These are phyloP conservation scores for Cylas formicarius DNA, from an alignment of 1,140 invertebrate genomes.

Conservation along the genomic window DNA sequence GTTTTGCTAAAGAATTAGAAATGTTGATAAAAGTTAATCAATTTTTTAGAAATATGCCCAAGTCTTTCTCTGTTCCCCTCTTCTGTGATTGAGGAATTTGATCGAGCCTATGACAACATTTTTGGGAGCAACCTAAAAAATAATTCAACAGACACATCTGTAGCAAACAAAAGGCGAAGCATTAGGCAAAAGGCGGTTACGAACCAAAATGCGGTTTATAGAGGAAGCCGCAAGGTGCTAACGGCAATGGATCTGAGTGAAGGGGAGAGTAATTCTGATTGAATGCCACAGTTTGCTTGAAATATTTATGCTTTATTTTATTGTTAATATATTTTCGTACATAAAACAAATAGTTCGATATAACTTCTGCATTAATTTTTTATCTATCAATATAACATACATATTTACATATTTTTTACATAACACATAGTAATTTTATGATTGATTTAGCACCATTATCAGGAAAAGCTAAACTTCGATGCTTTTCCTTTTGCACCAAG, in stretches of 20 bases:
- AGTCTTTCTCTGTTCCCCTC: slow-evolving; percentile 7
- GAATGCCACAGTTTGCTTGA: too few species aligned
- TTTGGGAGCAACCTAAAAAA: not conserved
- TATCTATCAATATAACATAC: too few species aligned
- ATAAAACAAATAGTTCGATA: too few species aligned
- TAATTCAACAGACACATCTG: not conserved
- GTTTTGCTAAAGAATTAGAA: too few species aligned
- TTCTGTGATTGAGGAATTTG: slow-evolving; percentile 8
- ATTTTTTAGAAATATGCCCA: slow-evolving; percentile 12
- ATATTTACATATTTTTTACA: too few species aligned
- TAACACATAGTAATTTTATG: too few species aligned
- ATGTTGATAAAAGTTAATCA: not conserved
- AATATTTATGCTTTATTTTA: too few species aligned
- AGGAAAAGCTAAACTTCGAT: too few species aligned
- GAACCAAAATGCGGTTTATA: slow-evolving; percentile 18
- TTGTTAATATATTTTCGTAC: too few species aligned
- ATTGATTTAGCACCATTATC: too few species aligned
- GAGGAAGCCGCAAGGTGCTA: slow-evolving; percentile 8
- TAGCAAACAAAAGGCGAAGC: not conserved
- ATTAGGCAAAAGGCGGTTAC: slow-evolving; percentile 12
- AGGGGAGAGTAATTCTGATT: not conserved
- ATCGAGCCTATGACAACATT: slow-evolving; percentile 7
- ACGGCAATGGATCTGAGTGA: slow-evolving; percentile 10
- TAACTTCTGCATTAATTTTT: too few species aligned
- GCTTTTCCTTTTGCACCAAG: too few species aligned